These are phyloP conservation scores for Hippocampus guttulatus DNA, from an alignment of 2,113 vertebrate species.

Conservation along the genomic window DNA sequence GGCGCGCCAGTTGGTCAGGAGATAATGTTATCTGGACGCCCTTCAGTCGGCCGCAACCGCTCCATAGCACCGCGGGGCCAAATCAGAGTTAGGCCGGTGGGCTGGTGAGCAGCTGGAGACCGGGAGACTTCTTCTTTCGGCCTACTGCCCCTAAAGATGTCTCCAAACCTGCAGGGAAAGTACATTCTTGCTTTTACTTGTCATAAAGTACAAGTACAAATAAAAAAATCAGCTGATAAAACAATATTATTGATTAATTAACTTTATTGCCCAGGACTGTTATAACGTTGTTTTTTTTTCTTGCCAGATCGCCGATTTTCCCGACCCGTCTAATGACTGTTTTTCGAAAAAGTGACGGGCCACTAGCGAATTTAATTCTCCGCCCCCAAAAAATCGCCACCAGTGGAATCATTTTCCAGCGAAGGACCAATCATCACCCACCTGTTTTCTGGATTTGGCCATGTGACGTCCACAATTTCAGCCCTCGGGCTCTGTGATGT, in stretches of 20 bases:
- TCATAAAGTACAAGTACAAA: not conserved
- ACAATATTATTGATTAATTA: not conserved
- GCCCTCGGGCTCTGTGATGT: too few relatives aligned
- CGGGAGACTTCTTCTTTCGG: conserved; percentile 38
- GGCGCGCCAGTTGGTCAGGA: conserved; percentile 70
- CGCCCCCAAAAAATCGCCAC: too few relatives aligned
- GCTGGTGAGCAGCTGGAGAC: conserved; percentile 76
- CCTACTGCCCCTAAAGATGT: conserved; percentile 16
- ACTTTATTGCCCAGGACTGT: not conserved
- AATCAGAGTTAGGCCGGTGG: conserved; percentile 59
- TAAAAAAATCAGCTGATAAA: not conserved
- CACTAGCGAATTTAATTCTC: not conserved
- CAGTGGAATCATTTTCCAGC: too few relatives aligned
- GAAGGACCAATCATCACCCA: too few relatives aligned
- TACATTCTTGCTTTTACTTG: not conserved
- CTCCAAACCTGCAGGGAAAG: not conserved
- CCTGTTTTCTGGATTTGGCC: too few relatives aligned
- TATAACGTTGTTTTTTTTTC: not conserved
- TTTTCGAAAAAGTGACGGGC: not conserved
- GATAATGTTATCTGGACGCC: conserved; percentile 76
- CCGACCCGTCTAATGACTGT: not conserved
- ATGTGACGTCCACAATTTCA: too few relatives aligned
- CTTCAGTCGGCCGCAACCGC: conserved; percentile 69
- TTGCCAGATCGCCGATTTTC: too few relatives aligned
- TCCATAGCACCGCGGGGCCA: conserved; percentile 47